phyloP scores from a whole-genome alignment of 2,888 invertebrate species.

The Yponomeuta plumbellus region DNA sequence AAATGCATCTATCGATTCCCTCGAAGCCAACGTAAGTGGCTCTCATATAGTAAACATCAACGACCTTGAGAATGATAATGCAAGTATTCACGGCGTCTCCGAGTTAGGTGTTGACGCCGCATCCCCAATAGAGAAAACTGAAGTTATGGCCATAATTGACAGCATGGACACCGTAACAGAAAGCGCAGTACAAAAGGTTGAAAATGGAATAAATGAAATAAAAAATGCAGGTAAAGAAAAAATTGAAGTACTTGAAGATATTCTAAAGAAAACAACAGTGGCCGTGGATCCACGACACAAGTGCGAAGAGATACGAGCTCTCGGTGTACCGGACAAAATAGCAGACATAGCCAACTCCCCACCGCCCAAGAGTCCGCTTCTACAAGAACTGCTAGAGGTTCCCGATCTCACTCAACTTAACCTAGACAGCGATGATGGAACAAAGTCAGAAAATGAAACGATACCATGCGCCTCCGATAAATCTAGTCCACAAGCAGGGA shows the following conservation, averaged over 20 bases:
- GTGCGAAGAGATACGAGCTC: constrained; percentile 47
- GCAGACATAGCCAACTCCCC: constrained; percentile 56
- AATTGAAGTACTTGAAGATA: constrained; percentile 40
- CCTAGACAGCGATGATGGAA: constrained; percentile 56
- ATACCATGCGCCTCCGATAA: constrained; percentile 69
- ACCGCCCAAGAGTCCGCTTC: constrained; percentile 62
- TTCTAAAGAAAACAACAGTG: constrained; percentile 49
- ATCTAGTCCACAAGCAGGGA: constrained; percentile 65
- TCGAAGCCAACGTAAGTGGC: constrained; percentile 72
- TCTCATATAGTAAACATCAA: constrained; percentile 73
- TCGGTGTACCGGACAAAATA: constrained; percentile 52
- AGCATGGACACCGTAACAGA: constrained; percentile 40
- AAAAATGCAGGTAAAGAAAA: constrained; percentile 19
- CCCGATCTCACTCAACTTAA: constrained; percentile 62
- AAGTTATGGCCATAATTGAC: constrained; percentile 35
- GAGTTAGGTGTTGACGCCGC: constrained; percentile 45
- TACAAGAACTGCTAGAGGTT: constrained; percentile 58
- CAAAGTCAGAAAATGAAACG: constrained; percentile 68
- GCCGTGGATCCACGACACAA: constrained; percentile 43
- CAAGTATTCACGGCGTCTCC: constrained; percentile 48
- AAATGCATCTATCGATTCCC: constrained; percentile 63
- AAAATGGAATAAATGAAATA: constrained; percentile 22
- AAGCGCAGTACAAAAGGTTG: constrained; percentile 23
- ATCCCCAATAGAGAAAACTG: constrained; percentile 29
- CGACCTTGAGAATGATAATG: constrained; percentile 61